These are phyloP conservation scores for Sphaerophoria taeniata DNA, from an alignment of 2,888 invertebrate genomes.

Conservation along the genomic window DNA sequence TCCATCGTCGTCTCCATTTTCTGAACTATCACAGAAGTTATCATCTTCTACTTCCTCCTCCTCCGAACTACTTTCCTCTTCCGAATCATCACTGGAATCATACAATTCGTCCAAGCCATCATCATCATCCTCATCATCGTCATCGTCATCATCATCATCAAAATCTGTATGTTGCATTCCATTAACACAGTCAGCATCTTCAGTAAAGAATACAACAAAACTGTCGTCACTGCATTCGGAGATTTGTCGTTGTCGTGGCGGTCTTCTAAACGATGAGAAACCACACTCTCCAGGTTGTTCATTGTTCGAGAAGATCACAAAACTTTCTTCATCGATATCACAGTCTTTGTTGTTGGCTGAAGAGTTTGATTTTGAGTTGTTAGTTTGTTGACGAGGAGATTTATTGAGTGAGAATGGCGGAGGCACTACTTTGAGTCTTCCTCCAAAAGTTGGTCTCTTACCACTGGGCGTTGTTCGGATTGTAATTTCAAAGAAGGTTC, in stretches of 20 bases:
- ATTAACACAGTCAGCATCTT: conserved; percentile 70
- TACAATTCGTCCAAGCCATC: conserved; percentile 38
- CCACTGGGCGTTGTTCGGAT: conserved; percentile 30
- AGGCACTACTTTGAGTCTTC: conserved; percentile 58
- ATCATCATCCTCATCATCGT: conserved; percentile 46
- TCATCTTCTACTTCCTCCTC: not conserved
- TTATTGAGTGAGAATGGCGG: conserved; percentile 57
- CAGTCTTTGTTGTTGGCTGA: conserved; percentile 32
- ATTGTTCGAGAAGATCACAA: conserved; percentile 60
- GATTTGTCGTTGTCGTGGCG: conserved; percentile 72
- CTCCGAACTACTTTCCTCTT: conserved; percentile 46
- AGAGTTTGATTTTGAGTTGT: not conserved
- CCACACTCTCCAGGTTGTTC: conserved; percentile 27
- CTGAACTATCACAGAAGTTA: conserved; percentile 16
- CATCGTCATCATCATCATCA: conserved; percentile 34
- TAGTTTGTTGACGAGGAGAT: conserved; percentile 32
- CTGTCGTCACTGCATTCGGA: conserved; percentile 78
- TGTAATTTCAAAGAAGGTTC: conserved; percentile 57
- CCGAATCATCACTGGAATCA: conserved; percentile 42
- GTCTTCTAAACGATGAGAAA: conserved; percentile 29
- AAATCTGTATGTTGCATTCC: conserved; percentile 35
- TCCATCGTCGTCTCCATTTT: conserved; percentile 51
- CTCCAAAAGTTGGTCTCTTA: conserved; percentile 56
- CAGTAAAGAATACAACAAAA: conserved; percentile 76
- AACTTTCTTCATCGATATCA: conserved; percentile 68